These are phyloP conservation scores for Mormyrops boulengeri DNA, from an alignment of 2,797 vertebrate genomes.

Conservation along the genomic window DNA sequence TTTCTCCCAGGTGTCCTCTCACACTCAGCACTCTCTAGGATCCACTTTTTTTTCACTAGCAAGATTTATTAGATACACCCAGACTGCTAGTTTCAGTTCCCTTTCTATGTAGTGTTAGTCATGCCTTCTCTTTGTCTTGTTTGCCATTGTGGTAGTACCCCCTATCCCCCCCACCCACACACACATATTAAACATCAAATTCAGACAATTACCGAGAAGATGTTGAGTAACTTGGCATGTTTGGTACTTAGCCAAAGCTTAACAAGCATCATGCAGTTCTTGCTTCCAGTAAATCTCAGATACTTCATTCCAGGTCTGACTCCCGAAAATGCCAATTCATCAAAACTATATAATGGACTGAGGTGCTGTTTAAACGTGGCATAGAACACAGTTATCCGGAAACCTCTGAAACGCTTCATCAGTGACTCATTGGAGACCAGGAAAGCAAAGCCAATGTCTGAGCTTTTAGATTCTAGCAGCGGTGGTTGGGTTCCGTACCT, in stretches of 20 bases:
- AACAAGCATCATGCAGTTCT: background rate
- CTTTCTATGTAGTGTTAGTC: background rate
- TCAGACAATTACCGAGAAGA: background rate
- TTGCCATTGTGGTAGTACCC: background rate
- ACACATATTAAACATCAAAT: background rate
- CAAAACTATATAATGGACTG: background rate
- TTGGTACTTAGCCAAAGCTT: background rate
- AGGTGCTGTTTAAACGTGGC: background rate
- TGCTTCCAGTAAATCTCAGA: background rate
- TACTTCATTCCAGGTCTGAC: background rate
- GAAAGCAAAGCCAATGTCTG: background rate
- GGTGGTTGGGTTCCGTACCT: background rate
- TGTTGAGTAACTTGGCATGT: background rate
- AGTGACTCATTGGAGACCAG: background rate
- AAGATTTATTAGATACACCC: background rate
- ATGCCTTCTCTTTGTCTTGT: background rate
- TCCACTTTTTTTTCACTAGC: background rate
- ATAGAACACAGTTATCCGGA: background rate
- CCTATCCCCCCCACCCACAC: background rate
- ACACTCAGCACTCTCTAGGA: background rate
- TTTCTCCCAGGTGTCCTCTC: background rate
- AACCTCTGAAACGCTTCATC: background rate
- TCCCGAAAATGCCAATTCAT: background rate
- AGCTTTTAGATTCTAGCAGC: background rate
- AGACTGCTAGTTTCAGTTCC: background rate